These are phyloP conservation scores for Gymnothorax reevesii DNA, from an alignment of 2,797 vertebrate species.

Conservation along the genomic window DNA sequence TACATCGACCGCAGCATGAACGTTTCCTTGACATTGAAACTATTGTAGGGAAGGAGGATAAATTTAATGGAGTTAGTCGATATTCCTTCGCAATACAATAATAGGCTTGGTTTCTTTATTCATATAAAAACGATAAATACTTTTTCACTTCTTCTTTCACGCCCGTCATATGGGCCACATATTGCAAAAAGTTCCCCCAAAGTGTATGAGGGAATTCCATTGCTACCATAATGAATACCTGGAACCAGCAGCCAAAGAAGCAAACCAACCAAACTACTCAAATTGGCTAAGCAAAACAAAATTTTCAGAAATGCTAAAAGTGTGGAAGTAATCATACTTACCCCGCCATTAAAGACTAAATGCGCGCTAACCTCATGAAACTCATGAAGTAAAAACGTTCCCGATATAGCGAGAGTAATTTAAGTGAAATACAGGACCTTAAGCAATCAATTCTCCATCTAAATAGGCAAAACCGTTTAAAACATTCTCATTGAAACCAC, in stretches of 20 bases:
- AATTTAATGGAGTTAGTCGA: conserved; percentile 80
- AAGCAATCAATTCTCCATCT: background rate
- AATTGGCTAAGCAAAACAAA: background rate
- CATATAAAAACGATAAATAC: conserved; percentile 59
- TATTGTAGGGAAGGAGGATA: conserved; percentile 56
- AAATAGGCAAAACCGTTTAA: conserved; percentile 20
- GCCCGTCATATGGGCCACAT: background rate
- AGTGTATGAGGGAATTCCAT: background rate
- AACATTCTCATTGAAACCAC: conserved; percentile 16
- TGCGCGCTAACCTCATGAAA: background rate
- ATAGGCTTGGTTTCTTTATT: conserved; percentile 63
- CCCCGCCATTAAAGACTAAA: background rate
- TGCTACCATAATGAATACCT: background rate
- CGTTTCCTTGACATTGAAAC: conserved; percentile 75
- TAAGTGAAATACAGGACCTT: background rate
- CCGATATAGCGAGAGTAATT: background rate
- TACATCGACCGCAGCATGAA: conserved; percentile 57
- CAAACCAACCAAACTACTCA: background rate
- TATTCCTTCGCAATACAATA: conserved; percentile 61
- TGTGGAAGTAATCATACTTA: background rate
- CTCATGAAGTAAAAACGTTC: background rate
- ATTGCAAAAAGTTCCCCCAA: background rate
- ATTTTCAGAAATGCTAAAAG: background rate
- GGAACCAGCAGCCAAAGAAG: background rate
- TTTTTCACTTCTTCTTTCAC: background rate